These are phyloP conservation scores for Hyposoter didymator DNA, from an alignment of 2,888 invertebrate genomes.

Conservation along the genomic window DNA sequence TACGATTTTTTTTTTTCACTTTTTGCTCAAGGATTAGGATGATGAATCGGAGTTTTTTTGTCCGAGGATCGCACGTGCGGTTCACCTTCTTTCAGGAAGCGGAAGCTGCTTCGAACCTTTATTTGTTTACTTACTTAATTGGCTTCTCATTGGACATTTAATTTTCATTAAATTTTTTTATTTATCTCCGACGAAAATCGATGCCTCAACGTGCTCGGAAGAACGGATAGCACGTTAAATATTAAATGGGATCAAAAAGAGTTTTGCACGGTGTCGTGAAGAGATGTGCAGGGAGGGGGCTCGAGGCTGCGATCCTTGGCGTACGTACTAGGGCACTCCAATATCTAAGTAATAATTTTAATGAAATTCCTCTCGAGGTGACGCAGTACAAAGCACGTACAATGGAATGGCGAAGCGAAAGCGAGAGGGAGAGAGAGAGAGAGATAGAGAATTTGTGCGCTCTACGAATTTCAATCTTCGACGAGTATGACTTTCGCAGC, in stretches of 20 bases:
- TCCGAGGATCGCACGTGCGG: not conserved
- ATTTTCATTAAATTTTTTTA: not conserved
- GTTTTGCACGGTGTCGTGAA: not conserved
- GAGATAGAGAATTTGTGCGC: conserved; percentile 54
- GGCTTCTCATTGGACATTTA: not conserved
- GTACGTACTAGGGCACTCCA: conserved; percentile 77
- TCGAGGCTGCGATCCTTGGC: conserved; percentile 76
- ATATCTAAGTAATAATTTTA: conserved; percentile 83
- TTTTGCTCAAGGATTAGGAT: not conserved
- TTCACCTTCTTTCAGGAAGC: not conserved
- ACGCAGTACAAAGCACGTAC: conserved; percentile 45
- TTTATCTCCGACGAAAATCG: not conserved
- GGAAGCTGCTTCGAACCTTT: not conserved
- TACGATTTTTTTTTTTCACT: not conserved
- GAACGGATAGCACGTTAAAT: not conserved
- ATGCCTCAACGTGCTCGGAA: not conserved
- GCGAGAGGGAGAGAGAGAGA: not conserved
- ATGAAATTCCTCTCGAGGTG: conserved; percentile 80
- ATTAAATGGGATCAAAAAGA: not conserved
- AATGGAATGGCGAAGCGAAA: conserved; percentile 22
- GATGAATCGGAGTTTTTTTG: not conserved
- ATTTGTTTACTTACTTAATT: not conserved
- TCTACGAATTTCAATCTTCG: conserved; percentile 80
- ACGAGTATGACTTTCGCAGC: conserved; percentile 74
- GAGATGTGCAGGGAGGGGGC: not conserved